Base-by-base conservation (phyloP, 2,113 vertebrate species). In the Vicugna pacos region DNA sequence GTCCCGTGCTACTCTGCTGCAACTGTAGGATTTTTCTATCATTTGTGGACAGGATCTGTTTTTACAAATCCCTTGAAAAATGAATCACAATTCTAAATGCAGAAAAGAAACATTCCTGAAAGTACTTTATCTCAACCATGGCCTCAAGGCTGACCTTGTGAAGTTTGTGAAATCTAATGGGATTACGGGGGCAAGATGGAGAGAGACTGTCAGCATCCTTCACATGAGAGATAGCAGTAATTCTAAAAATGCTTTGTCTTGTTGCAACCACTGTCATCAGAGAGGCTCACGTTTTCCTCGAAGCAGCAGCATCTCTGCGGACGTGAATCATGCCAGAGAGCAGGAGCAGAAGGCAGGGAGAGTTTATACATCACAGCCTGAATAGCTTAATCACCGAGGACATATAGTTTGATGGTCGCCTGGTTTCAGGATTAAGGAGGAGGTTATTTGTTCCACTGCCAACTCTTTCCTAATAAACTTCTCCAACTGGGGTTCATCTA, bases 341-440 rank as follows among this genome's bases (percentile, higher is more conserved):
- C 46, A 89, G 77, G 38, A 65, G 42, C 30, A 12, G 48, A 35
- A 56, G 26, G 77, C 76, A 75, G 56, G 62, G 38, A 81, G 83
- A 82, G 91, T 73, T 94, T 91, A 15, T 50, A 52, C n/a, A 65
- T 58, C 64, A 22, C 73, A 94, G 89, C 38, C 84, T 8, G 11
- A 84, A 77, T 5, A 86, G 67, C 52, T 92, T 93, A 94, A 95
- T 96, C 91, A 91, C 82, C 4, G 5, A 89, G 91, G 91, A 95
- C 5, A 1, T 56, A 88, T 26, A 81, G 91, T 89, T 95, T 97
- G 97, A 97, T 97, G 97, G 97, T 97, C 72, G 72, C 97, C 80
- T 97, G 97, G 85, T 95, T 97, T 89, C 86, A 87, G 89, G 96
- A 98, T 97, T 95, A 96, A 89, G 87, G 50, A 90, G 70, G 60